Evolutionary conservation across 37 sponge, comb jelly and placozoan genomes (phyloP).

Genomic region (Mnemiopsis leidyi): DNA sequence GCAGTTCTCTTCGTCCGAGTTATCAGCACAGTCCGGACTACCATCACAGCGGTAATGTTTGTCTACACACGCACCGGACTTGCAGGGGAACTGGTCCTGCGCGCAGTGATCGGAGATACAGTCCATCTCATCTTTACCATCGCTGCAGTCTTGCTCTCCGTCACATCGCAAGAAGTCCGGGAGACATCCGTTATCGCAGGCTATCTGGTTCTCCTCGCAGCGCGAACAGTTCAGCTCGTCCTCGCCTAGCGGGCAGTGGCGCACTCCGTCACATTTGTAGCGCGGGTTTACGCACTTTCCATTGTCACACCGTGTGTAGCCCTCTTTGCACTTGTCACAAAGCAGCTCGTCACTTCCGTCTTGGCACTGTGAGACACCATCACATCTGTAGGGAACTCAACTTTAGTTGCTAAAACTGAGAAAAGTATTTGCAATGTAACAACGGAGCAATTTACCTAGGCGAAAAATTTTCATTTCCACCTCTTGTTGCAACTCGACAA

Average conservation of each 20-base stretch:
- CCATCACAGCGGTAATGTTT: constrained; percentile 34
- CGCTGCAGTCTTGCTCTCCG: neutral
- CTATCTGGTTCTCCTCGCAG: neutral
- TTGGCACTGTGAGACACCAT: neutral
- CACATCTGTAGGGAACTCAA: neutral
- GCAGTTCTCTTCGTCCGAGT: constrained; percentile 29
- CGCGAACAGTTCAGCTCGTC: constrained; percentile 14
- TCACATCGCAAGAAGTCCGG: neutral
- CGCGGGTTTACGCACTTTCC: constrained; percentile 26
- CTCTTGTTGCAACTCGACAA: too few relatives aligned
- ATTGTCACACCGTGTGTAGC: neutral
- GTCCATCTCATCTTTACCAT: constrained; percentile 21
- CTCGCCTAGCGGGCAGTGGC: constrained; percentile 22
- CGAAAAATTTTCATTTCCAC: too few relatives aligned
- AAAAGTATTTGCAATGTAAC: too few relatives aligned
- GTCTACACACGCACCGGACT: neutral
- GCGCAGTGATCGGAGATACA: neutral
- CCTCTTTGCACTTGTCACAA: constrained; percentile 2
- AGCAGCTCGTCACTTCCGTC: constrained; percentile 22
- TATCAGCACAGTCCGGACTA: constrained; percentile 4
- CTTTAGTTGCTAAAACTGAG: neutral
- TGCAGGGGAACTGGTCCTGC: neutral
- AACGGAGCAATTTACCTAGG: too few relatives aligned
- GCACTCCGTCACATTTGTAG: constrained; percentile 2
- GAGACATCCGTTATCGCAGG: neutral